Conservation (phyloP, 2,113 vertebrate genomes). For the Indicator maculatus region DNA sequence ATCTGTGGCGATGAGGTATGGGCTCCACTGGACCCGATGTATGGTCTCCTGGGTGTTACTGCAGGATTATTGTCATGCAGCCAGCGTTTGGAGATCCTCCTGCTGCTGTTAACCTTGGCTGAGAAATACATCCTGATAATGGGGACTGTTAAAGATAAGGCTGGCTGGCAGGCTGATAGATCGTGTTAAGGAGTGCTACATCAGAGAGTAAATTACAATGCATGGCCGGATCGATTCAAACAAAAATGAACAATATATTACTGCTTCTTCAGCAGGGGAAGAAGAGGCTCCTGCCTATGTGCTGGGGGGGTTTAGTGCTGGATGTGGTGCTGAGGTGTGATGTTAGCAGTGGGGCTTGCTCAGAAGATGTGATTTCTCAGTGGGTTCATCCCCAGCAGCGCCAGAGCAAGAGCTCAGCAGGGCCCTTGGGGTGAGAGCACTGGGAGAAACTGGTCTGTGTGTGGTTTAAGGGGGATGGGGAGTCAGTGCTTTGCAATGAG, state of each 20-base stretch:
- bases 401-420: fast-evolving
- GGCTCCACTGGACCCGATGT: neutral
- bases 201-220: constrained; percentile 28
- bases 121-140: constrained; percentile 45
- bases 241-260: constrained; percentile 28
- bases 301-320: neutral
- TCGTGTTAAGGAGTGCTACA: constrained; percentile 6
- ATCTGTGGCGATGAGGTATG: fast-evolving
- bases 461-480: neutral
- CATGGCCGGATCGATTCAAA: neutral
- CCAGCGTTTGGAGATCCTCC: neutral
- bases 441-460: neutral
- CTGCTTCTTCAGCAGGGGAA: neutral
- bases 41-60: neutral
- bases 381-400: neutral
- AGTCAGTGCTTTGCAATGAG: neutral
- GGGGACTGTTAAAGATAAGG: constrained; percentile 45
- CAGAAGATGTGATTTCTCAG: neutral
- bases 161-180: constrained; percentile 51
- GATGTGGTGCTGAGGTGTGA: neutral
- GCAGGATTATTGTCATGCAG: neutral
- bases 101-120: constrained; percentile 48
- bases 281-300: neutral
- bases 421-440: neutral
- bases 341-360: neutral